phyloP scores from a whole-genome alignment of 2,888 invertebrate genomes.

The Andrena praecox region DNA sequence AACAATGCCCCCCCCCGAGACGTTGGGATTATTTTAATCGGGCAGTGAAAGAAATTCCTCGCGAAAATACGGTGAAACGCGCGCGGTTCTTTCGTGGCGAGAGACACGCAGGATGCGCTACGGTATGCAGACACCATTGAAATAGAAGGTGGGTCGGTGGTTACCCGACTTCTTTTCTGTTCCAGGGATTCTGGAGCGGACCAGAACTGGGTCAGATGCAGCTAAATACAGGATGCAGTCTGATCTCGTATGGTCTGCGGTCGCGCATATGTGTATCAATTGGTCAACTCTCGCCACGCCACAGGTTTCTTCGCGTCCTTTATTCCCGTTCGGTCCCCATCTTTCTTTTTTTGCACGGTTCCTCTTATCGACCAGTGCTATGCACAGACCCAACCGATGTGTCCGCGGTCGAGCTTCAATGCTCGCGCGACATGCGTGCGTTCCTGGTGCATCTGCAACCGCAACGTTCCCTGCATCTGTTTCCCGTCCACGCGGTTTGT shows the following conservation, averaged over 20 bases:
- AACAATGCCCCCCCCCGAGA: conserved; percentile 34
- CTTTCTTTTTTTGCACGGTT: conserved; percentile 10
- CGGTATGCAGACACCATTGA: neutral
- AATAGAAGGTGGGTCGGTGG: conserved; percentile 30
- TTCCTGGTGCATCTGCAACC: conserved; percentile 42
- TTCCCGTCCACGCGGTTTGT: conserved; percentile 10
- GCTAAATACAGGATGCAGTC: conserved; percentile 40
- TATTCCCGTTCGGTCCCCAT: conserved; percentile 12
- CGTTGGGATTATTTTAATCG: conserved; percentile 7
- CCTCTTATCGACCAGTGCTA: conserved; percentile 37
- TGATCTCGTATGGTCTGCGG: conserved; percentile 64
- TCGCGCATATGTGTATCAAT: conserved; percentile 59
- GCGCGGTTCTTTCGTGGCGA: neutral
- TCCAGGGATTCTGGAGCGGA: conserved; percentile 30
- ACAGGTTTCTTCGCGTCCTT: conserved; percentile 5
- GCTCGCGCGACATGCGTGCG: conserved; percentile 8
- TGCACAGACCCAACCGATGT: neutral
- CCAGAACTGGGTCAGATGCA: conserved; percentile 72
- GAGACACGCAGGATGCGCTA: neutral
- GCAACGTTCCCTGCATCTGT: conserved; percentile 64
- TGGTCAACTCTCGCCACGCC: conserved; percentile 24
- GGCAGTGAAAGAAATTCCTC: conserved; percentile 14
- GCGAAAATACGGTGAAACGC: conserved; percentile 16
- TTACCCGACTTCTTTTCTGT: conserved; percentile 52
- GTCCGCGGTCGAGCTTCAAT: conserved; percentile 10